Base-by-base conservation (phyloP, 2,797 vertebrate species). In the Rhincodon typus region DNA sequence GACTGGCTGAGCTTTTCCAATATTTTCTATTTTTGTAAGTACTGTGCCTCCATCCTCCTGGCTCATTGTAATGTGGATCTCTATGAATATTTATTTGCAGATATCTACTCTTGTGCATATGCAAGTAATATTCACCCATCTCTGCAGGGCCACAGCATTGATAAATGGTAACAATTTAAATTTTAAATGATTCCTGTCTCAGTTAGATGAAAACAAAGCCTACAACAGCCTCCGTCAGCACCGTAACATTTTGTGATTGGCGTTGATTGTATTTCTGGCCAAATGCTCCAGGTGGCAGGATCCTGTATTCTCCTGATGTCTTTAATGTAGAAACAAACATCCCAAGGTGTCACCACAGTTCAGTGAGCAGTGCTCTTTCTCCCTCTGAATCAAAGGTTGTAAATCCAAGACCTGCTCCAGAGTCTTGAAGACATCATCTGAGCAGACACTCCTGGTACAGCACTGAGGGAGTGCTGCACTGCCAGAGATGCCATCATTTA, bases 1-100 rank as follows among this genome's bases (percentile, higher is more conserved):
- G 57, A 62, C 57, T 12, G 12, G 57, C 57, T 10, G 57, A 62
- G 57, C 1, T 62, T 62, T 62, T 62, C 57, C 57, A 62, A 1
- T 12, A 10, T 62, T 62, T 62, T 62, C 57, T 62, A 12, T 62
- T 62, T 62, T 62, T 62, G 57, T 79, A 79, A 79, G 34, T 15
- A 12, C 12, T 15, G 4, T 4, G 74, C 74, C 4, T 4, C 34
- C 13, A 38, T 38, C 17, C 30, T 15, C 30, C 15, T 17, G 15
- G 34, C 12, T 19, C 38, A 93, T 93, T 66, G 67, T 10, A 2
- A 12, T 23, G 62, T 13, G 21, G 10, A 6, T 93, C 25, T 1
- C 17, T 21, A 69, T 42, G 90, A 93, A 67, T 93, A 67, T 93
- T 93, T 93, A 93, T 93, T 67, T 42, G 90, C 62, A 67, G 90